Evolutionary conservation across 1,140 invertebrate genomes (phyloP).

Genomic region (Aphis craccivora): DNA sequence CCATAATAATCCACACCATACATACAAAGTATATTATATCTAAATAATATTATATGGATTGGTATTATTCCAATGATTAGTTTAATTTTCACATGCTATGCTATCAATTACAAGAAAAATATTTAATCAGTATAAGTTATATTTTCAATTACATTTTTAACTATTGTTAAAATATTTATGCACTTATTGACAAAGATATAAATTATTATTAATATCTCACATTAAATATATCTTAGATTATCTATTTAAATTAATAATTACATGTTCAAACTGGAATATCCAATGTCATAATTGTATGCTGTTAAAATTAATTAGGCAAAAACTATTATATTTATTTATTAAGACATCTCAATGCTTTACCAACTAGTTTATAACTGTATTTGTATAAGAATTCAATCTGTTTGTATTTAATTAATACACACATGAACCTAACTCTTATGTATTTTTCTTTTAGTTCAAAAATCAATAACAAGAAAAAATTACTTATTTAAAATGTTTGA

Average conservation of each 20-base stretch:
- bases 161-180: not conserved
- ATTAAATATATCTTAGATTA: not conserved
- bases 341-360: not conserved
- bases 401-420: not conserved
- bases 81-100: not conserved
- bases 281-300: not conserved
- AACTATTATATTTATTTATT: not conserved
- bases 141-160: not conserved
- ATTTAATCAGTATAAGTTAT: not conserved
- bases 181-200: not conserved
- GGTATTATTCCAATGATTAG: too few species aligned
- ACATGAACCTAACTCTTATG: not conserved
- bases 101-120: not conserved
- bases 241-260: not conserved
- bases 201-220: not conserved
- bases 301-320: not conserved
- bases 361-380: not conserved
- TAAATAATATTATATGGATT: too few species aligned
- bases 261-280: not conserved
- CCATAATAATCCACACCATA: too few species aligned
- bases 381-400: not conserved
- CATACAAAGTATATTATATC: too few species aligned
- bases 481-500: not conserved
- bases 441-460: not conserved
- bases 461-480: not conserved